A percentile compares a stretch with the other conserved stretches of the same genome.
These are phyloP conservation scores for Torymus aiolomorphi DNA, from an alignment of 2,888 invertebrate species.

Conservation along the genomic window DNA sequence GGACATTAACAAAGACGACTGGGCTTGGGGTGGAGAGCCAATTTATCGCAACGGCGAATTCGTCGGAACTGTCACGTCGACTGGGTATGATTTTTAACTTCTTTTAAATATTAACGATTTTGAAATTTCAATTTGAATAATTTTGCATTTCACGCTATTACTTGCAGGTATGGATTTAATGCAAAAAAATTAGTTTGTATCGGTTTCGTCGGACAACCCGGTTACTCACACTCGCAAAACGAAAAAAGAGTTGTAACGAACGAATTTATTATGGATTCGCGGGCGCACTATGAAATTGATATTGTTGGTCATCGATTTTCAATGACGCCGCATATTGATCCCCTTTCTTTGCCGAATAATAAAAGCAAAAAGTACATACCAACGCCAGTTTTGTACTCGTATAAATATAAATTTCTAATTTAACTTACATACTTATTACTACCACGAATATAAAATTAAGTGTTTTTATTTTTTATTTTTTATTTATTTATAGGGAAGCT, in stretches of 20 bases:
- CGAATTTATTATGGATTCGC: constrained; percentile 79
- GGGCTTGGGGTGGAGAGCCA: constrained; percentile 85
- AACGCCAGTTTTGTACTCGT: constrained; percentile 74
- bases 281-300: constrained; percentile 82
- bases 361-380: constrained; percentile 75
- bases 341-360: constrained; percentile 76
- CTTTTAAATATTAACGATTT: not conserved
- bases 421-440: not conserved
- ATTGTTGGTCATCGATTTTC: constrained; percentile 82
- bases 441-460: constrained; percentile 9
- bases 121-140: too few species aligned
- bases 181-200: constrained; percentile 81
- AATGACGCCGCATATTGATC: constrained; percentile 80
- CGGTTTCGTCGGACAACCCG: constrained; percentile 80
- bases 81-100: constrained; percentile 77
- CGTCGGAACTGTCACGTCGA: constrained; percentile 82
- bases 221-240: constrained; percentile 58
- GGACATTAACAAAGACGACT: constrained; percentile 81
- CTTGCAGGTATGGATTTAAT: constrained; percentile 80
- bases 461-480: constrained; percentile 49
- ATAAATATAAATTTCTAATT: constrained; percentile 13
- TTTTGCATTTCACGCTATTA: not conserved
- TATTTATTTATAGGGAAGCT: constrained; percentile 92
- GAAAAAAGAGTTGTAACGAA: constrained; percentile 76
- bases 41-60: constrained; percentile 81